These are phyloP conservation scores for Pollenia labialis DNA, from an alignment of 2,888 invertebrate genomes.

Conservation along the genomic window DNA sequence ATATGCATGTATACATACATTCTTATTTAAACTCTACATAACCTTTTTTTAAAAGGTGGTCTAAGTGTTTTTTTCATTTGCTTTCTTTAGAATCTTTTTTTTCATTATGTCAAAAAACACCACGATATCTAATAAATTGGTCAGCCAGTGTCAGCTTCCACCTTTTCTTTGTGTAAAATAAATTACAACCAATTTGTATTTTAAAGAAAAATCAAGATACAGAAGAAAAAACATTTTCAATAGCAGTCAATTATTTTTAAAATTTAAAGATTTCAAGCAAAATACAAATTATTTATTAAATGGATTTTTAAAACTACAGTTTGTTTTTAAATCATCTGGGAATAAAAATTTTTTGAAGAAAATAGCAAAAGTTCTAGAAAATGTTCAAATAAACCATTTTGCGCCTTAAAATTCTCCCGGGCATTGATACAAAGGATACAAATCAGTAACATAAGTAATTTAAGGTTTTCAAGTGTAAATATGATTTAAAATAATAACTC, in stretches of 20 bases:
- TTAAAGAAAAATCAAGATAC: not conserved
- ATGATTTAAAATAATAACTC: no score
- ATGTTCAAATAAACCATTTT: no score
- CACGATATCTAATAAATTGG: constrained; percentile 60
- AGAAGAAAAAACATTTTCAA: not conserved
- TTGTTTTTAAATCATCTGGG: no score
- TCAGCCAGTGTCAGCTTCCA: constrained; percentile 4
- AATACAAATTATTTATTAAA: no score
- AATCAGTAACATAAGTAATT: no score
- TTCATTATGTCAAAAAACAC: constrained; percentile 46
- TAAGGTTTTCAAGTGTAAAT: no score
- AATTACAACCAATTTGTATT: constrained; percentile 10
- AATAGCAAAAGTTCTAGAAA: no score
- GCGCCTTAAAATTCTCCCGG: no score
- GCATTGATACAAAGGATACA: no score
- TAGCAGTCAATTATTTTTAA: not conserved
- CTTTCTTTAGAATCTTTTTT: constrained; percentile 20
- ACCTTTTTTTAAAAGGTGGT: not conserved
- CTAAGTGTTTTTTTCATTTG: not conserved
- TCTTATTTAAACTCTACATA: constrained; percentile 4
- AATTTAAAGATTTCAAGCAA: not conserved
- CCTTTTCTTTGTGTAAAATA: constrained; percentile 31
- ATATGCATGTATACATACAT: not conserved
- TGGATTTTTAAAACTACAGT: no score
- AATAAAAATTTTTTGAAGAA: no score